Evolutionary conservation across 2,888 invertebrate species (phyloP), one percentile per base, ranked within the genome.

Genomic region (Acronicta psi): DNA sequence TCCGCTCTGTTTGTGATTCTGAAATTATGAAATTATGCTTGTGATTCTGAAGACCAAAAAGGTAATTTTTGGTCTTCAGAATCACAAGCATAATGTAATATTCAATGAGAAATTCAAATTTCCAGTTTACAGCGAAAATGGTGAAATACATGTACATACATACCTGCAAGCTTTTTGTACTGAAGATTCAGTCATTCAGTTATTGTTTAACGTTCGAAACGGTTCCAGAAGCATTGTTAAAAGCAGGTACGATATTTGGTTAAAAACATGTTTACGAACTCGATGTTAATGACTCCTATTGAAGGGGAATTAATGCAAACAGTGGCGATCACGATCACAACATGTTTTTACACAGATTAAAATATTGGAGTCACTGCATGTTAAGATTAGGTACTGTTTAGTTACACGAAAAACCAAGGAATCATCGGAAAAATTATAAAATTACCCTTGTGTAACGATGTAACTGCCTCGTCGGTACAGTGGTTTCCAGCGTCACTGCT

Each of bases 221-320:
- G 41, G 42, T 18, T 63, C 59, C 38, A 60, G 69, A 66, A 60
- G 56, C 53, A 23, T 58, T 59, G 20, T 44, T 42, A 43, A 54
- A 63, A 25, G 29, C 2, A 25, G 9, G 25, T 25, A 25, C 25
- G 25, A 54, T 53, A 54, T 61, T 74, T 70, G 44, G 38, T 17
- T 47, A 44, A 60, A 59, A 66, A 59, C 64, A 59, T 69, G 73
- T 72, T 75, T 69, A 50, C 49, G 17, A 50, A 44, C 9, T 56
- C 44, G 36, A 66, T 63, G 59, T 64, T 67, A 64, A 66, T 49
- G 59, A 64, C 69, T 66, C 34, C 31, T 44, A 64, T 54, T 64
- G 53, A 64, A 53, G 43, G 61, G 44, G 43, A 49, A 37, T 69
- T 41, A 58, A 61, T 43, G 14, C 14, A 42, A 46, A 45, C 51